Conservation (phyloP, 2,113 vertebrate species). For the Cygnus atratus region DNA sequence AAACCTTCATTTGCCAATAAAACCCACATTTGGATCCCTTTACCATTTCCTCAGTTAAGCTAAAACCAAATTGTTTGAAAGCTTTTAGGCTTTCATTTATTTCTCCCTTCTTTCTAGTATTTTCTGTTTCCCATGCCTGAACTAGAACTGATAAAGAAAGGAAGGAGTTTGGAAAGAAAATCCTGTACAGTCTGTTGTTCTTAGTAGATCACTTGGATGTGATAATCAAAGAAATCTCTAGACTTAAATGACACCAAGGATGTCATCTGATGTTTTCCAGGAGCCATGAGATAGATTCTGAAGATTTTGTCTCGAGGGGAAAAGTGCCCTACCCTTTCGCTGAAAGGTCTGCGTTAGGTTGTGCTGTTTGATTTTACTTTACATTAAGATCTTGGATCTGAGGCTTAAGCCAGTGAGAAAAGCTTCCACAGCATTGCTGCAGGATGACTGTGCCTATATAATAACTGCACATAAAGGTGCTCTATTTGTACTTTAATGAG, state of each 20-base stretch:
- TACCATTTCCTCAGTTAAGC: constrained; percentile 32
- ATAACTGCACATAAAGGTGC: neutral
- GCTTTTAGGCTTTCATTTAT: constrained; percentile 17
- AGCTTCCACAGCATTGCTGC: neutral
- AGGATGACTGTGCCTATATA: neutral
- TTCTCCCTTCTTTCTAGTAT: constrained; percentile 22
- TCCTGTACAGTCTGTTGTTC: neutral
- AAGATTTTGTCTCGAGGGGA: neutral
- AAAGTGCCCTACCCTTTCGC: neutral
- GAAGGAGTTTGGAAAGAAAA: neutral
- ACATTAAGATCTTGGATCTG: neutral
- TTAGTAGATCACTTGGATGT: neutral
- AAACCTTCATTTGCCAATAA: neutral
- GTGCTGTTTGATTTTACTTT: neutral
- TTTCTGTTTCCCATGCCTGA: constrained; percentile 14
- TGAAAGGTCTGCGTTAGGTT: neutral
- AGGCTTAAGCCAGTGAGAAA: neutral
- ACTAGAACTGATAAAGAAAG: neutral
- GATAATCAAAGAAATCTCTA: neutral
- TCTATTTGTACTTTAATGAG: neutral
- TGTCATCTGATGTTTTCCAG: neutral
- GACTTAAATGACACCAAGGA: neutral
- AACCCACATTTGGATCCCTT: constrained; percentile 22
- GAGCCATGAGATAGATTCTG: neutral
- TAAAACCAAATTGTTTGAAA: constrained; percentile 33